A percentile compares a stretch with the other conserved stretches of the same genome.
Conservation (phyloP, 2,113 vertebrate genomes). For the Nothocercus nigrocapillus region DNA sequence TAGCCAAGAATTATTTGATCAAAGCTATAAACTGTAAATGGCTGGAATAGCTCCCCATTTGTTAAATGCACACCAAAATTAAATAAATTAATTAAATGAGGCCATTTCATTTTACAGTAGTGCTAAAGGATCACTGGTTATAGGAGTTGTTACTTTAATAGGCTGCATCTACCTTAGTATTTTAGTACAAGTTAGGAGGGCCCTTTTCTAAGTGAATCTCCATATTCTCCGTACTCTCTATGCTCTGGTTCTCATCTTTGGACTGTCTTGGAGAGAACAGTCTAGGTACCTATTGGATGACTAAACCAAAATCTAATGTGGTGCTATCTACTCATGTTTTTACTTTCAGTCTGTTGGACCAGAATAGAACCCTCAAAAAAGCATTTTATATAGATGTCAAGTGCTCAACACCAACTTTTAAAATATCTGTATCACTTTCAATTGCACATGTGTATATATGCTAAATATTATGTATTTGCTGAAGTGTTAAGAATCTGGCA, state of each 20-base stretch:
- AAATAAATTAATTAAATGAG: neutral
- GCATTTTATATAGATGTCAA: fast-evolving
- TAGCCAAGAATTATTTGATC: neutral
- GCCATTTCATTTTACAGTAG: neutral
- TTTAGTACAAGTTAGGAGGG: neutral
- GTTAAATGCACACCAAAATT: neutral
- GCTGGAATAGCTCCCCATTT: neutral
- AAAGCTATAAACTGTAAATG: neutral
- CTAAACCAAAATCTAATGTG: neutral
- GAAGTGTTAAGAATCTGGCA: neutral
- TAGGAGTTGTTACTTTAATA: neutral
- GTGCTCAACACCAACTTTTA: neutral
- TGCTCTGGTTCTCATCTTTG: neutral
- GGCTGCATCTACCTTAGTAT: neutral
- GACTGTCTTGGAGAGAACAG: neutral
- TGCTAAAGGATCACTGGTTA: neutral
- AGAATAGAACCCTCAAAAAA: neutral
- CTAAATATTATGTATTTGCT: neutral
- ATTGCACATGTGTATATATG: neutral
- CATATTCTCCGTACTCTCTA: neutral
- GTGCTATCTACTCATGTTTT: fast-evolving
- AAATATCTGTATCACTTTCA: neutral
- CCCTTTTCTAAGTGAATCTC: neutral
- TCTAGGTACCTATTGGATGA: neutral
- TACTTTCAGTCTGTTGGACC: neutral